Percentiles rank a stretch among this genome's conserved stretches.
Evolutionary conservation across 2,888 invertebrate genomes (phyloP).

Genomic region (Siphonodentalium dalli): DNA sequence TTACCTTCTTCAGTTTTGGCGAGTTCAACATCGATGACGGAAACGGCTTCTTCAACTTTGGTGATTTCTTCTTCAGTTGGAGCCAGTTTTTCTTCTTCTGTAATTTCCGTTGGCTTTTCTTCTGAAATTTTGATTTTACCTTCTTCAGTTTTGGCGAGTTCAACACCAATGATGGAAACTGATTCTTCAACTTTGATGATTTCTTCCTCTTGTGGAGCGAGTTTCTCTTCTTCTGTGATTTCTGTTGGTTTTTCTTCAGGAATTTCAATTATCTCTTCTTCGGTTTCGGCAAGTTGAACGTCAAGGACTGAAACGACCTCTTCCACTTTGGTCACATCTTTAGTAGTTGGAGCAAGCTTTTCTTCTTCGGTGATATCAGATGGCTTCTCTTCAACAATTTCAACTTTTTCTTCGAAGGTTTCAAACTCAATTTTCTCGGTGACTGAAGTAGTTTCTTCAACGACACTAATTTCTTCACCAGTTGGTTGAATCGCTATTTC

Average conservation of each 20-base stretch:
- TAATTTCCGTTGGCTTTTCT: slow-evolving; percentile 1
- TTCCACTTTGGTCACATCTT: not conserved
- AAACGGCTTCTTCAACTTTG: not conserved
- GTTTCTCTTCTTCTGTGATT: not conserved
- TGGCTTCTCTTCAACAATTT: not conserved
- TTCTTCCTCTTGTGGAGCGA: slow-evolving; percentile 1
- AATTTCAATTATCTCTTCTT: slow-evolving; percentile 15
- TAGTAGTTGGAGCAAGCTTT: not conserved
- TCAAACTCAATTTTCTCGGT: too few relatives aligned
- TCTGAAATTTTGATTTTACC: not conserved
- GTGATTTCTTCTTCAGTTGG: not conserved
- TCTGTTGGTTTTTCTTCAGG: slow-evolving; percentile 16
- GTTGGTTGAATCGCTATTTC: too few relatives aligned
- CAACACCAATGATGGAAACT: slow-evolving; percentile 3
- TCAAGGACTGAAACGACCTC: not conserved
- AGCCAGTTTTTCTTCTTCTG: not conserved
- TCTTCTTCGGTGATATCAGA: slow-evolving; percentile 5
- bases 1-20: not conserved
- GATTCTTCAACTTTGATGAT: not conserved
- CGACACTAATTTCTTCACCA: too few relatives aligned
- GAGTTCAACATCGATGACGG: not conserved
- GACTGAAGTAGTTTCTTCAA: too few relatives aligned
- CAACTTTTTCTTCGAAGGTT: not conserved
- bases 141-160: slow-evolving; percentile 14
- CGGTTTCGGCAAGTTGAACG: slow-evolving; percentile 12